Base-by-base conservation (phyloP, 2,113 vertebrate genomes). In the Cynopterus brachyotis region DNA sequence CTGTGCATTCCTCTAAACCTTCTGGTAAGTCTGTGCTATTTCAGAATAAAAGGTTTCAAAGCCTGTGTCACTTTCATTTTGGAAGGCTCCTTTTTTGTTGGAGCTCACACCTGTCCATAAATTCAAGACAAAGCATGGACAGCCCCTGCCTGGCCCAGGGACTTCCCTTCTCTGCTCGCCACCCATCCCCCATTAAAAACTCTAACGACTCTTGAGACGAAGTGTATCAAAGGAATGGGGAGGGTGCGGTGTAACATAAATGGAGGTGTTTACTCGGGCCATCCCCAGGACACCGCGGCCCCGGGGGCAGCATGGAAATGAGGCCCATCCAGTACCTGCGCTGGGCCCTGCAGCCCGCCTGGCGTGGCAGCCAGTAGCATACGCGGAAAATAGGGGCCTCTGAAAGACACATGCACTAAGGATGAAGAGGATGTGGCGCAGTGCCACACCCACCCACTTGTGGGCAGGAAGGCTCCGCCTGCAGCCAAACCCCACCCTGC, bases 11-110 rank as follows among this genome's bases (percentile, higher is more conserved):
- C 30, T 62, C 75, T 55, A 26, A 9, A 70, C 2, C 17, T 66
- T 72, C 62, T 28, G 37, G 1, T 19, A 26, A 90, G 59, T 64
- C 45, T 89, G 22, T n/a, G 60, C 37, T 78, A 11, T 50, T 80
- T 81, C 47, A 73, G 80, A 89, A 67, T 84, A 47, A 75, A 67
- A 37, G 66, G 16, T 24, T 60, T 69, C 2, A 70, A 89, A 88
- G 19, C 1, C 28, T 94, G 6, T 22, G 19, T 66, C 13, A 75
- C 69, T 83, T 73, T 86, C 42, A 95, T 40, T 67, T 85, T 73
- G 67, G 55, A 89, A 80, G 37, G 4, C 3, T 22, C 3, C 26
- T 85, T 80, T 89, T 60, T 59, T 60, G 11, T 42, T 40, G 24
- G 26, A 81, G 37, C 10, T 80, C 73, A 28, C 28, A 75, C 37